Percentiles rank a stretch among this genome's conserved stretches.
Conservation (phyloP, 2,113 vertebrate genomes). For the Neotoma lepida region DNA sequence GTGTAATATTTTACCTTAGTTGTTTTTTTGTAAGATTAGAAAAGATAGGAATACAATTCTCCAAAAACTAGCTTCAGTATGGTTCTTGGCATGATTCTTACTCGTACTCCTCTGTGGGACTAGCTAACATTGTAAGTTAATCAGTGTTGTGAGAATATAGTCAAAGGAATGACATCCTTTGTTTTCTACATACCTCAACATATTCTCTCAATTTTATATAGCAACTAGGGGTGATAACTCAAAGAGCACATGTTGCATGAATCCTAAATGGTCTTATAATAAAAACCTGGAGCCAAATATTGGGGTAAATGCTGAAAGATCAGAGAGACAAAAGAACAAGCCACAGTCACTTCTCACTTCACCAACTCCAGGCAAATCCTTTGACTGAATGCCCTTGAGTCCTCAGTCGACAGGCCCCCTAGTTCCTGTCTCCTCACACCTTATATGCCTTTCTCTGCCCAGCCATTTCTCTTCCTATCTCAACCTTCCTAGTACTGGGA, state of each 20-base stretch:
- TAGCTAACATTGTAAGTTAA: neutral
- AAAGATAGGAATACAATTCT: neutral
- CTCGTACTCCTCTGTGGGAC: slow-evolving; percentile 3
- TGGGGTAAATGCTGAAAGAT: no score
- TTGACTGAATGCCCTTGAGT: no score
- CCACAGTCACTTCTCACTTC: no score
- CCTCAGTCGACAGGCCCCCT: no score
- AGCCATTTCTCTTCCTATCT: no score
- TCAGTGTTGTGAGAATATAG: neutral
- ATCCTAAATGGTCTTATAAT: no score
- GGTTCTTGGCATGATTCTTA: neutral
- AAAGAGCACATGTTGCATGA: neutral
- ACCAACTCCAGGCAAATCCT: no score
- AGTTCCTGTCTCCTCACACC: no score
- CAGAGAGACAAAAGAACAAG: no score
- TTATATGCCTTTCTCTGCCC: no score
- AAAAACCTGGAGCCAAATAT: no score
- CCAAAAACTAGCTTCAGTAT: slow-evolving; percentile 18
- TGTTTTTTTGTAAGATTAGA: slow-evolving; percentile 5
- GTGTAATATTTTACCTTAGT: slow-evolving; percentile 37
- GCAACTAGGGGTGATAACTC: slow-evolving; percentile 1
- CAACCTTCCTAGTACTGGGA: no score
- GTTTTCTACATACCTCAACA: neutral
- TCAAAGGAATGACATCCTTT: slow-evolving; percentile 17
- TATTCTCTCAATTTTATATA: slow-evolving; percentile 23